These are phyloP conservation scores for Pagetopsis macropterus DNA, from an alignment of 2,797 vertebrate species.

Conservation along the genomic window DNA sequence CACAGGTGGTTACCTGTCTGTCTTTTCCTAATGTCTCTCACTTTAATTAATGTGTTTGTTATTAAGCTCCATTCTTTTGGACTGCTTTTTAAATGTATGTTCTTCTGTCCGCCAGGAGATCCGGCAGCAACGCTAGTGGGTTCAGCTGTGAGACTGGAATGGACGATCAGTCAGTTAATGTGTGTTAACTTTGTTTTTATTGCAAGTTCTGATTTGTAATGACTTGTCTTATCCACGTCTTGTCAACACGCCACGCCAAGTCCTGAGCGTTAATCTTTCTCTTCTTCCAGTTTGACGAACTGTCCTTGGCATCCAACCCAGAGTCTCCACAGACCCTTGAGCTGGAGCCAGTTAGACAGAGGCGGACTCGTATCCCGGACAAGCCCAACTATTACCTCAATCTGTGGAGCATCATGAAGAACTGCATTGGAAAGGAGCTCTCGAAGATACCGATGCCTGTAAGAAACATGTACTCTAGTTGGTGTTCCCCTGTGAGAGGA, in stretches of 20 bases:
- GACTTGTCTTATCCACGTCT: neutral
- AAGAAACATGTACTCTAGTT: slow-evolving; percentile 52
- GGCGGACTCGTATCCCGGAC: slow-evolving; percentile 90
- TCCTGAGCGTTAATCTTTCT: neutral
- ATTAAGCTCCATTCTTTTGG: neutral
- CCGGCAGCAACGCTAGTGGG: slow-evolving; percentile 94
- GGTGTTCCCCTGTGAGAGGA: neutral
- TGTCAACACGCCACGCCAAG: neutral
- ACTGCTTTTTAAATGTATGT: neutral
- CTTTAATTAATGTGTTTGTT: too few relatives aligned
- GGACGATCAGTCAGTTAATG: slow-evolving; percentile 91
- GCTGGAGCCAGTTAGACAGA: slow-evolving; percentile 86
- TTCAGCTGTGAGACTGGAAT: slow-evolving; percentile 92
- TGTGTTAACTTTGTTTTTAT: slow-evolving; percentile 25
- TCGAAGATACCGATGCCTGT: slow-evolving; percentile 98
- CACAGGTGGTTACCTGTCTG: slow-evolving; percentile 85
- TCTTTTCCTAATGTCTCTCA: neutral
- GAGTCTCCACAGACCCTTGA: slow-evolving; percentile 84
- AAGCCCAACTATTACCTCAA: slow-evolving; percentile 98
- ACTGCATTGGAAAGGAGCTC: slow-evolving; percentile 96
- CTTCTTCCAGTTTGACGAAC: slow-evolving; percentile 78
- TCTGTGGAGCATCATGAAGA: slow-evolving; percentile 97
- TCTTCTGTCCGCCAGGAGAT: slow-evolving; percentile 83
- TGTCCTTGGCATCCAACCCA: slow-evolving; percentile 82
- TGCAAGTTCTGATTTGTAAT: neutral